phyloP scores from a whole-genome alignment of 2,797 vertebrate species.

The Thaleichthys pacificus region DNA sequence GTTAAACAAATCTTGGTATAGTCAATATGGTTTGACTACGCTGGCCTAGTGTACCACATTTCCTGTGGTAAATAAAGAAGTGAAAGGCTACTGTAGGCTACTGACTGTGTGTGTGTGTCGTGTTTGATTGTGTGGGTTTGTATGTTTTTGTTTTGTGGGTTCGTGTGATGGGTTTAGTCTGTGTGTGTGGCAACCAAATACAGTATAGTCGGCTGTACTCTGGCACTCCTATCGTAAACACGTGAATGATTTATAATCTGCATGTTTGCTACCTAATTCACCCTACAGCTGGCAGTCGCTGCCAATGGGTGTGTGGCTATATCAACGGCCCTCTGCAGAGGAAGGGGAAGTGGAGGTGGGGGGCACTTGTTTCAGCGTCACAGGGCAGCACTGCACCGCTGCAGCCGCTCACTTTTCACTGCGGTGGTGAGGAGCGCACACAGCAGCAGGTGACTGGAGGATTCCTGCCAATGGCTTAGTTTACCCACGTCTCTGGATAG shows the following conservation, averaged over 20 bases:
- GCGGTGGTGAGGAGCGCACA: not conserved
- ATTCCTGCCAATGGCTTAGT: not conserved
- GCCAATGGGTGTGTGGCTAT: not conserved
- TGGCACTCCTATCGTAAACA: no score
- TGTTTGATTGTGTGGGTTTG: not conserved
- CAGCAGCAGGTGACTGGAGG: slow-evolving; percentile 1
- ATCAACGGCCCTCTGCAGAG: not conserved
- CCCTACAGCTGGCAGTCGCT: not conserved
- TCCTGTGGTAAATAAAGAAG: not conserved
- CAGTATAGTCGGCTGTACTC: no score
- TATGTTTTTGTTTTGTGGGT: not conserved
- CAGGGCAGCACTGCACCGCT: not conserved
- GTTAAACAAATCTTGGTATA: no score
- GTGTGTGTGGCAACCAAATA: not conserved
- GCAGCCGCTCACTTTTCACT: not conserved
- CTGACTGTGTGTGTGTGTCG: slow-evolving; percentile 1
- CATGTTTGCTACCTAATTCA: not conserved
- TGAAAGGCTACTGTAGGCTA: not conserved
- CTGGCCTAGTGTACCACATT: no score
- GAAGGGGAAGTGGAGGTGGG: not conserved
- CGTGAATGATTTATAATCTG: not conserved
- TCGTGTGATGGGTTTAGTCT: not conserved
- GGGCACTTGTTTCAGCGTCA: not conserved
- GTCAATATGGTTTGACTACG: no score
- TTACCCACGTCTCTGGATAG: not conserved